Percentiles rank a stretch among this genome's conserved stretches.
phyloP scores from a whole-genome alignment of 2,113 vertebrate species.

The Mormoops blainvillei region DNA sequence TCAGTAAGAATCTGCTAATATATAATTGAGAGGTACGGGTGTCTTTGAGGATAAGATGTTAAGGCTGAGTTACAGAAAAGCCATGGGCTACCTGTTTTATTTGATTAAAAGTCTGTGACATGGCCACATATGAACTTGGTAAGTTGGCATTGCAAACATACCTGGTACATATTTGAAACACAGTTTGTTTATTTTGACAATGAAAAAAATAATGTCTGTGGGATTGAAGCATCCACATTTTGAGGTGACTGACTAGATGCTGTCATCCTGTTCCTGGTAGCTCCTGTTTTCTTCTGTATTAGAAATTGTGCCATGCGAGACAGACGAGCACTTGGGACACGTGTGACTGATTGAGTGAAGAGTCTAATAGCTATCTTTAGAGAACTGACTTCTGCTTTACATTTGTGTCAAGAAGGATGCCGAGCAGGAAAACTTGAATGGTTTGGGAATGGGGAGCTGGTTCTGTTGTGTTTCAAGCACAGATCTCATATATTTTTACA shows the following conservation, averaged over 20 bases:
- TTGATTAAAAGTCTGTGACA: background rate
- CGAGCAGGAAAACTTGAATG: background rate
- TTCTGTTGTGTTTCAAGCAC: background rate
- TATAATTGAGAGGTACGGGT: background rate
- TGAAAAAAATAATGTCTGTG: background rate
- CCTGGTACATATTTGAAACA: background rate
- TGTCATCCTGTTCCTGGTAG: background rate
- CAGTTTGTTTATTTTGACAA: background rate
- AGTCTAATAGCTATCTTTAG: background rate
- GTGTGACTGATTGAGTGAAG: background rate
- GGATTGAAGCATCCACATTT: background rate
- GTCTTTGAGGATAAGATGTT: background rate
- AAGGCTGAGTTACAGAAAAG: background rate
- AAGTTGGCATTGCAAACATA: background rate
- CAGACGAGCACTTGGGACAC: background rate
- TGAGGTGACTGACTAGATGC: background rate
- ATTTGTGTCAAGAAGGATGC: background rate
- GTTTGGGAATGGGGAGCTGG: background rate
- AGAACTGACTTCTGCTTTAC: background rate
- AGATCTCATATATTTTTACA: background rate
- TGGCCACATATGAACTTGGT: background rate
- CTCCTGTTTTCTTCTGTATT: background rate
- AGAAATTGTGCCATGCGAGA: background rate
- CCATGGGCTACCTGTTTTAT: background rate
- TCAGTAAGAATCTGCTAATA: background rate